Base-by-base conservation (phyloP, 2,113 vertebrate species). In the Brachypodius melanocephalos region DNA sequence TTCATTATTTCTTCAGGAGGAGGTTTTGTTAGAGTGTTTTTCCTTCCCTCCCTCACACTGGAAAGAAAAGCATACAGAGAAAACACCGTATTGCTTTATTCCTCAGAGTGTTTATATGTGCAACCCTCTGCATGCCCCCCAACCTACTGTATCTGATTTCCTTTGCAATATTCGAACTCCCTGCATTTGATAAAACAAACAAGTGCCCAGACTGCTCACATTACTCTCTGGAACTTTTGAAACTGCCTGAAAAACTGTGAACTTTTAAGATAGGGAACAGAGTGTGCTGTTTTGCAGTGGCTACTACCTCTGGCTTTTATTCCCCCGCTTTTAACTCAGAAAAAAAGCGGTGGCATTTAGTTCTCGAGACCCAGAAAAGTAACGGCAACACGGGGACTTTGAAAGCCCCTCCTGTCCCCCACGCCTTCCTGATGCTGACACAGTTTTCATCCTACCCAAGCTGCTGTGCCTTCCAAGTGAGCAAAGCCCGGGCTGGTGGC, bases 121-220 rank as follows among this genome's bases (percentile, higher is more conserved):
- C 61, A 67, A 12, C 78, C 52, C 89, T 59, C 75, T 42, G 59
- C 55, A 43, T 17, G 65, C 63, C 71, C 82, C 86, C 78, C 66
- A 65, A 17, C 59, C 46, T 18, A 32, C 67, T 77, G 63, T 31
- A 89, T 93, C 85, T 63, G 67, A 90, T 91, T 91, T 91, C 90
- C 88, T 90, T 79, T 34, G 68, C 82, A 90, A 86, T 90, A 88
- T 85, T 92, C 83, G 32, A 80, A 94, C 79, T 77, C 66, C 22
- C 48, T 20, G 82, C 63, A 20, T 93, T 88, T 88, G 88, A 85
- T 69, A 92, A 96, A 96, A 95, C 91, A 96, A 95, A 88, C 81
- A 71, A 93, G 95, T 71, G 90, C 92, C 68, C 94, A 67, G 85
- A 65, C 92, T 94, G 89, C 66, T 95, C 93, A 48, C 49, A 7